phyloP scores from a whole-genome alignment of 2,888 invertebrate species.

The Ceriagrion tenellum region DNA sequence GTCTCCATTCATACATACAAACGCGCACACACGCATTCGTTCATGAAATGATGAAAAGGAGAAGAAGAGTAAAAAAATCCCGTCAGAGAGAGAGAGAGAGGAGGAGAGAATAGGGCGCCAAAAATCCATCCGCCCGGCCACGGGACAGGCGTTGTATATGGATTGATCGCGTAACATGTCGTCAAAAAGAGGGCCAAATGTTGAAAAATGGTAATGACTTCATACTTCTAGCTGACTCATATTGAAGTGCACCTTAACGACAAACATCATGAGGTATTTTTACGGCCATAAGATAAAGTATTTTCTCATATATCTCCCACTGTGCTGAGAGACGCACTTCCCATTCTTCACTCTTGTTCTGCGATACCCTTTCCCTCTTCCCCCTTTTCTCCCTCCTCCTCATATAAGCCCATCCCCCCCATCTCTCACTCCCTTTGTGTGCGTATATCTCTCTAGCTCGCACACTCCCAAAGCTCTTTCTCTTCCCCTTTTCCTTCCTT shows the following conservation, averaged over 20 bases:
- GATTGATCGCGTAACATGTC: slow-evolving; percentile 57
- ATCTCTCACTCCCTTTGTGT: background rate
- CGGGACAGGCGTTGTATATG: slow-evolving; percentile 23
- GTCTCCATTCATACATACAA: slow-evolving; percentile 32
- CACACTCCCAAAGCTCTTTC: background rate
- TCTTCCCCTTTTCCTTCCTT: background rate
- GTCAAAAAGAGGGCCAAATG: slow-evolving; percentile 58
- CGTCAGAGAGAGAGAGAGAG: background rate
- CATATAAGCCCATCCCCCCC: too few species aligned
- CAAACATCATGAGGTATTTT: slow-evolving; percentile 68
- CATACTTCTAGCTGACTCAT: slow-evolving; percentile 63
- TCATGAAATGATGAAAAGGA: slow-evolving; percentile 25
- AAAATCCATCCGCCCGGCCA: slow-evolving; percentile 17
- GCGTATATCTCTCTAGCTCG: background rate
- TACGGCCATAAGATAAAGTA: slow-evolving; percentile 66
- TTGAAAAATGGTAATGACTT: slow-evolving; percentile 67
- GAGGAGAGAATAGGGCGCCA: background rate
- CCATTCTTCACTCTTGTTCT: slow-evolving; percentile 47
- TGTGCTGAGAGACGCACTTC: slow-evolving; percentile 59
- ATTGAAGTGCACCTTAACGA: slow-evolving; percentile 67
- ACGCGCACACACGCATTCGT: background rate
- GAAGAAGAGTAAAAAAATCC: background rate
- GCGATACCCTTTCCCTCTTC: background rate
- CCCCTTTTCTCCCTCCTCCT: background rate
- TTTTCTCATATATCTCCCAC: slow-evolving; percentile 65